These are phyloP conservation scores for Monoplex corrugatus DNA, from an alignment of 2,888 invertebrate genomes.

Conservation along the genomic window DNA sequence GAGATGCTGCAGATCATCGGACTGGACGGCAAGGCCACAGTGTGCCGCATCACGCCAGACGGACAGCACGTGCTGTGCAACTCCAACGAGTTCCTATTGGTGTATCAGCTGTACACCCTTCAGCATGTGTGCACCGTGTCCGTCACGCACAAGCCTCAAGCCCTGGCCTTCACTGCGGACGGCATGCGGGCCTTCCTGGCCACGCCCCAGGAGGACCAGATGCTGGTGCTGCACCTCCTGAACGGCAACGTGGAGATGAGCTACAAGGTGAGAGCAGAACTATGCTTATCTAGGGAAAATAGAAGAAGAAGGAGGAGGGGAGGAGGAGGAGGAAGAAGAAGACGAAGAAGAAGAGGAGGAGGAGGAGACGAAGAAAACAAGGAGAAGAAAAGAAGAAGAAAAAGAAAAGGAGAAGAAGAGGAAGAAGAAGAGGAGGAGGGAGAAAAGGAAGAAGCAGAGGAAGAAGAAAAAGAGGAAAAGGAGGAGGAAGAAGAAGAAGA, in stretches of 20 bases:
- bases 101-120: constrained; percentile 74
- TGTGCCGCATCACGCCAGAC: constrained; percentile 77
- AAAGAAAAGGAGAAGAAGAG: too few relatives aligned
- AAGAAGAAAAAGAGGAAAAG: too few relatives aligned
- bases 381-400: too few relatives aligned
- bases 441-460: too few relatives aligned
- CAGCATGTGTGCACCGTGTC: constrained; percentile 71
- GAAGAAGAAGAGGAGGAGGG: too few relatives aligned
- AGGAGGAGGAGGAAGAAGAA: too few relatives aligned
- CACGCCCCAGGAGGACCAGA: constrained; percentile 68
- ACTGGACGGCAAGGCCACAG: constrained; percentile 71
- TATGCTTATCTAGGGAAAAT: too few relatives aligned
- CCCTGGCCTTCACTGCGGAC: constrained; percentile 72
- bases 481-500: too few relatives aligned
- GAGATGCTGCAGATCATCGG: constrained; percentile 74
- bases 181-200: constrained; percentile 72
- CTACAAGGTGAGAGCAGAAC: too few relatives aligned
- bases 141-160: constrained; percentile 68
- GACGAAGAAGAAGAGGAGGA: too few relatives aligned
- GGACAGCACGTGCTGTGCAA: constrained; percentile 76
- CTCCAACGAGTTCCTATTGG: constrained; percentile 71
- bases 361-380: too few relatives aligned
- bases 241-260: constrained; percentile 58
- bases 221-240: constrained; percentile 74
- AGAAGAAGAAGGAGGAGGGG: too few relatives aligned